Evolutionary conservation across 2,113 vertebrate genomes (phyloP), one percentile per base, ranked within the genome.

Genomic region (Dryoscopus gambensis): DNA sequence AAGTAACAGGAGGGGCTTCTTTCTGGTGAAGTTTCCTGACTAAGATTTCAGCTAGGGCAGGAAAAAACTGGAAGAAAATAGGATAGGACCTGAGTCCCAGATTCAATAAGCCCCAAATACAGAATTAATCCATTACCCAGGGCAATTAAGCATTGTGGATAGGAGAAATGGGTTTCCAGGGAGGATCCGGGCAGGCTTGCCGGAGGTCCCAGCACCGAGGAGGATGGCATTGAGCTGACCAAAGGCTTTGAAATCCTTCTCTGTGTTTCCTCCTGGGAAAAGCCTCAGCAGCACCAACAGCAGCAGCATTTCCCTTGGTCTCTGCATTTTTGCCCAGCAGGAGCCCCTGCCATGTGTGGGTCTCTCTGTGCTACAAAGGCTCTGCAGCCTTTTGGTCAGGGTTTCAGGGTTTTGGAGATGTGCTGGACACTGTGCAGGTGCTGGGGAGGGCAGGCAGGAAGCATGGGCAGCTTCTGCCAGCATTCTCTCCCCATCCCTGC

Each of bases 341-440:
- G 53, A 69, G 20, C 11, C 17, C 33, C 40, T 22, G 59, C 24
- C 3, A 22, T 0, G 1, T 5, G 2, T 1, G 1, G 24, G 25
- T 60, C n/a, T 60, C 27, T 44, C 31, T 55, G 15, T 37, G 57
- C 16, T 17, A 2, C 5, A 2, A 33, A n/a, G 1, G 22, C 15
- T 56, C 20, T 33, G 46, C 44, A 42, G 44, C 11, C 21, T 24
- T 44, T 1, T 10, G 0, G 4, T 35, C 4, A 20, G 4, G 1
- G 0, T 6, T 40, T 14, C 31, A 13, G 7, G 23, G 50, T 18
- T 84, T 74, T 1, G 16, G 50, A 40, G 13, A 12, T 0, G 3
- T 2, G 47, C n/a, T 40, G 67, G 30, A 27, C 11, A 28, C 11
- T 1, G 15, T 17, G 20, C 5, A 8, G 42, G 8, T 70, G n/a